Evolutionary conservation across 2,797 vertebrate species (phyloP), one percentile per base, ranked within the genome.

Genomic region (Ctenopoma multispine): DNA sequence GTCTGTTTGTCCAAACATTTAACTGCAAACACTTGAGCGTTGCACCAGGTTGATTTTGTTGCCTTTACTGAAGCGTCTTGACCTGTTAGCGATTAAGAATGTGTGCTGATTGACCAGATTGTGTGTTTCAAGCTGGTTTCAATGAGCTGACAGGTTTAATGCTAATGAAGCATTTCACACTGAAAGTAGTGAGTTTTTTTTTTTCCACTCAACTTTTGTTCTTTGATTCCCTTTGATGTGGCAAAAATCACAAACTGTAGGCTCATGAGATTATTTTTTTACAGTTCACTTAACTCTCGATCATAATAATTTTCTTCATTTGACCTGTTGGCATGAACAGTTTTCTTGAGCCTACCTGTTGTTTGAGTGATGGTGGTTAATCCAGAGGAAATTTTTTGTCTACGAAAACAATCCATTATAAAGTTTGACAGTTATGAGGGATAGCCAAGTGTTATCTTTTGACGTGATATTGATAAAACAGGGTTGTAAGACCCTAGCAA

Each of bases 81-180:
- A 31, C 50, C 49, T 47, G 3, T 34, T 56, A 13, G 57, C 57
- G 24, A 53, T 23, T 4, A 27, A 68, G 58, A 72, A 64, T 58
- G 56, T 70, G 50, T 44, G 14, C 27, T 50, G 20, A 24, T 49
- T 59, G 38, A 70, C n/a, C 24, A 7, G 23, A 13, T 49, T 38
- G 17, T 69, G 3, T 44, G 21, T 31, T 56, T 29, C 12, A 40
- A 41, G n/a, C 34, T 56, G 47, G 17, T 69, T 69, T 77, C 36
- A 36, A 17, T 41, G 20, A 55, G 29, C 17, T 34, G 46, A 34
- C 15, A 44, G 48, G 15, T 62, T 56, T 29, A 40, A 31, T 53
- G 21, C 27, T 29, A 10, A 23, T 53, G 4, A 38, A 41, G 21
- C n/a, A 11, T n/a, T 47, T 56, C 38, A 17, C 12, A 40, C 27